Percentiles rank a stretch among this genome's conserved stretches.
phyloP scores from a whole-genome alignment of 2,113 vertebrate genomes.

The Cervus canadensis region DNA sequence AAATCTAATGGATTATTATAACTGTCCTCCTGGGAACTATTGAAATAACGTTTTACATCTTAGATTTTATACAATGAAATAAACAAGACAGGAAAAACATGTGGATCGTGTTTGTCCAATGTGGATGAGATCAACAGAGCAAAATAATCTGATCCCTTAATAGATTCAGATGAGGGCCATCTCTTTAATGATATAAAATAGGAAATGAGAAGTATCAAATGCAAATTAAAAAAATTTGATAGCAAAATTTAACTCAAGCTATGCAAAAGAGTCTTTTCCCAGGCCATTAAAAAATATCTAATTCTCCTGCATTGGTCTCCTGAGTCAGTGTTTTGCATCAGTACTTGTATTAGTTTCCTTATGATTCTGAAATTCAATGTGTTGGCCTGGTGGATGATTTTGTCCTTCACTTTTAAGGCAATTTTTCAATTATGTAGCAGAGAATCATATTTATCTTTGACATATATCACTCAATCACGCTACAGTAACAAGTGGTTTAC shows the following conservation, averaged over 20 bases:
- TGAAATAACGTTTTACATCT: constrained; percentile 27
- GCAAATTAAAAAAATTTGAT: background rate
- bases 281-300: constrained; percentile 14
- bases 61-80: constrained; percentile 46
- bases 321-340: background rate
- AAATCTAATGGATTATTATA: background rate
- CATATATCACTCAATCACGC: background rate
- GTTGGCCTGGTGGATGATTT: background rate
- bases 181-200: constrained; percentile 20
- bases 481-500: background rate
- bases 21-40: background rate
- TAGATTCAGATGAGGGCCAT: background rate
- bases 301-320: background rate
- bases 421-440: background rate
- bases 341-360: background rate
- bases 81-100: constrained; percentile 32
- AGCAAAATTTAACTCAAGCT: constrained; percentile 30
- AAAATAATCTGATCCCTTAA: constrained; percentile 24
- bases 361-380: background rate
- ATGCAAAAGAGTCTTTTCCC: background rate
- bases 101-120: constrained; percentile 13
- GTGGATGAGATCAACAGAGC: constrained; percentile 4
- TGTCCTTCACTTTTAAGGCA: background rate
- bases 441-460: background rate
- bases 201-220: constrained; percentile 44